A percentile compares a stretch with the other conserved stretches of the same genome.
phyloP scores from a whole-genome alignment of 53 echinoderm and acorn worm genomes.

The Arbacia lixula region DNA sequence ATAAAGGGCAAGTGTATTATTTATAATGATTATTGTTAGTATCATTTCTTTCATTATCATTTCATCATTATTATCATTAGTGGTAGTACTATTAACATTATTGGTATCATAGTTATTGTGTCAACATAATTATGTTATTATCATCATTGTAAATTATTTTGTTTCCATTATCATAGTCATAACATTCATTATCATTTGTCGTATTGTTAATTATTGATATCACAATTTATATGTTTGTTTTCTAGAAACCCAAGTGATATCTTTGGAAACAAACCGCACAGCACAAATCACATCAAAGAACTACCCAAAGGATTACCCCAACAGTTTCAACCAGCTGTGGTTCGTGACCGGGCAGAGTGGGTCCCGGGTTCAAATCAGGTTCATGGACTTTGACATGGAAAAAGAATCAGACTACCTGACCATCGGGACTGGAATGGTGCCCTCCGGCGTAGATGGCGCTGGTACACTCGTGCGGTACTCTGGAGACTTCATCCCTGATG shows the following conservation, averaged over 20 bases:
- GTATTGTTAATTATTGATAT: neutral
- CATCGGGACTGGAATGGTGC: slow-evolving; percentile 20
- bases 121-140: too few relatives aligned
- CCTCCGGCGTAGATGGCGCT: neutral
- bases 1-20: too few relatives aligned
- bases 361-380: slow-evolving; percentile 29
- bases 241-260: neutral
- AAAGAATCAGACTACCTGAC: slow-evolving; percentile 22
- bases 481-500: slow-evolving; percentile 28
- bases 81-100: too few relatives aligned
- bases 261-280: neutral
- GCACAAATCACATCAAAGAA: neutral
- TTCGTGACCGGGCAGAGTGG: slow-evolving; percentile 28
- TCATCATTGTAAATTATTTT: too few relatives aligned
- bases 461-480: slow-evolving; percentile 12
- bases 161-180: neutral
- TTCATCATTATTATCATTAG: neutral
- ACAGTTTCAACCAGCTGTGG: slow-evolving; percentile 18
- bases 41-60: neutral
- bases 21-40: too few relatives aligned
- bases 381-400: neutral
- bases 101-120: too few relatives aligned
- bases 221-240: neutral
- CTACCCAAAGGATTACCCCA: slow-evolving; percentile 32
- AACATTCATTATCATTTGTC: neutral